phyloP scores from a whole-genome alignment of 2,113 vertebrate genomes.

The Siniperca chuatsi region DNA sequence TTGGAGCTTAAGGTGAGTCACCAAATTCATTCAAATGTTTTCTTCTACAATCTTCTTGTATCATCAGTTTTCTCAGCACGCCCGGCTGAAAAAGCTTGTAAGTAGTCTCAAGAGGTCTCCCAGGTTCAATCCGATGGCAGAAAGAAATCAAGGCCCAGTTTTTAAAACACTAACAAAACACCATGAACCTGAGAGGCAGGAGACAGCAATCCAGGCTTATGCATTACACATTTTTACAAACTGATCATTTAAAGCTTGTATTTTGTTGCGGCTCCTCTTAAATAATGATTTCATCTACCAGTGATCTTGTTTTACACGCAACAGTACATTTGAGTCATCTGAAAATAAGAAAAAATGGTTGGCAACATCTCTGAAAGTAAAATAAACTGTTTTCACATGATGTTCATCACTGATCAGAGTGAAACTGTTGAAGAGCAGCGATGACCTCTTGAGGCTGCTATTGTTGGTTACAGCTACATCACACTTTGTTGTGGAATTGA shows the following conservation, averaged over 20 bases:
- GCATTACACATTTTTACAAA: not conserved
- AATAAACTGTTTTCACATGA: not conserved
- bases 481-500: not conserved
- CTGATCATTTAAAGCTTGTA: not conserved
- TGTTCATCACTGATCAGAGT: not conserved
- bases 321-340: not conserved
- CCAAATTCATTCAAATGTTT: not conserved
- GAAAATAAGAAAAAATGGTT: not conserved
- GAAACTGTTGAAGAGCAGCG: not conserved
- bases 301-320: not conserved
- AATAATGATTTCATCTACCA: not conserved
- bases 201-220: not conserved
- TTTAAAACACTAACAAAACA: not conserved
- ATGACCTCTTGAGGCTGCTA: slow-evolving; percentile 14
- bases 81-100: not conserved
- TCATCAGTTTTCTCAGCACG: not conserved
- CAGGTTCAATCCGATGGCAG: not conserved
- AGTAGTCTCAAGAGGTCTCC: not conserved
- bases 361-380: not conserved
- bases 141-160: not conserved
- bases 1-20: not conserved
- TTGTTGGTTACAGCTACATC: not conserved
- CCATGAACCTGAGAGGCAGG: not conserved
- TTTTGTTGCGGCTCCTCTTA: not conserved
- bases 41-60: not conserved